phyloP scores from a whole-genome alignment of 2,888 invertebrate species.

The Phasia obesa region DNA sequence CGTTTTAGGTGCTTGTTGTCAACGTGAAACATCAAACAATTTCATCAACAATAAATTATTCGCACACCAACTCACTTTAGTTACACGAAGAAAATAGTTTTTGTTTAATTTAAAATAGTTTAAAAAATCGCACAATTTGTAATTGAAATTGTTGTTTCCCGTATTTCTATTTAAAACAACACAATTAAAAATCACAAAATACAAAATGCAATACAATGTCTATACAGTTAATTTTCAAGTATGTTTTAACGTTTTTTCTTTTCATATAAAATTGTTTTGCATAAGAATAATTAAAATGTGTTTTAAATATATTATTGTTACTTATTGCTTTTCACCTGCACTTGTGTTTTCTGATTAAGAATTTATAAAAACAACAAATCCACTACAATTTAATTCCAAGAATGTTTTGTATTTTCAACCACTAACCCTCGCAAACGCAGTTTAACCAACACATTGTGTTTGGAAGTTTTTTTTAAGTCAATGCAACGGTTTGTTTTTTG shows the following conservation, averaged over 20 bases:
- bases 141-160: conserved; percentile 56
- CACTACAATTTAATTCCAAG: background rate
- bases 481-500: conserved; percentile 17
- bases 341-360: conserved; percentile 9
- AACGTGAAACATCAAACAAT: conserved; percentile 3
- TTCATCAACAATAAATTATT: conserved; percentile 1
- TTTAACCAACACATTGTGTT: conserved; percentile 12
- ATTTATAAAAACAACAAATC: background rate
- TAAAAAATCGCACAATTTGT: background rate
- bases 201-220: background rate
- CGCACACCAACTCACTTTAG: background rate
- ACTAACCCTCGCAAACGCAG: conserved; percentile 32
- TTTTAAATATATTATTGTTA: background rate
- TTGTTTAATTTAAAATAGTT: background rate
- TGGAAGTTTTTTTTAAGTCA: conserved; percentile 41
- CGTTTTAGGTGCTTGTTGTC: conserved; percentile 17
- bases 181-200: background rate
- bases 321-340: conserved; percentile 30
- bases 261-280: background rate
- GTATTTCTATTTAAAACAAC: conserved; percentile 45
- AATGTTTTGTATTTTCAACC: conserved; percentile 17
- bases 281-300: too few relatives aligned
- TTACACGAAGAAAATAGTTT: conserved; percentile 16
- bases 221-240: conserved; percentile 35
- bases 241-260: background rate